A percentile compares a stretch with the other conserved stretches of the same genome.
Evolutionary conservation across 1,140 invertebrate genomes (phyloP).

Genomic region (Drosophila tristis): DNA sequence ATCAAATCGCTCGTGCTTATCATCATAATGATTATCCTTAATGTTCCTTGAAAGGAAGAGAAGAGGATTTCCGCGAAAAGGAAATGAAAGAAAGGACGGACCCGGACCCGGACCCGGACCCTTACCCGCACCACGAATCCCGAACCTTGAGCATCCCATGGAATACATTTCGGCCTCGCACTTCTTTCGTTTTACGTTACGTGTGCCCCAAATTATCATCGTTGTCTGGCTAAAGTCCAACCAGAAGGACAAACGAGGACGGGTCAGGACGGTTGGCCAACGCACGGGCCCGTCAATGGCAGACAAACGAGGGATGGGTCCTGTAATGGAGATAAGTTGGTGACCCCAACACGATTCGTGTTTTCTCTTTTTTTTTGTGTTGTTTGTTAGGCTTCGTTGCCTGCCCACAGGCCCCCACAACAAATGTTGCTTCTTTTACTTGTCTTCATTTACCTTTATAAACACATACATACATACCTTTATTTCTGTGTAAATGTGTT

Average conservation of each 20-base stretch:
- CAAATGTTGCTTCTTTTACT: slow-evolving; percentile 22
- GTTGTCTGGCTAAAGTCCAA: slow-evolving; percentile 42
- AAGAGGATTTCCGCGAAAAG: slow-evolving; percentile 52
- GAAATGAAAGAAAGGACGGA: slow-evolving; percentile 42
- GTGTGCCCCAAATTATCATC: slow-evolving; percentile 67
- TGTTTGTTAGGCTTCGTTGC: too few species aligned
- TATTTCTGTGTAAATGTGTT: slow-evolving; percentile 69
- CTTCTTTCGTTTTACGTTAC: slow-evolving; percentile 46
- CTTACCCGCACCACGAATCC: too few species aligned
- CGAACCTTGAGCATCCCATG: slow-evolving; percentile 24
- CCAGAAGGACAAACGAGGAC: neutral
- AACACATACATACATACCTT: slow-evolving; percentile 3
- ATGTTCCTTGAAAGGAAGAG: slow-evolving; percentile 43
- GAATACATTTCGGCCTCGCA: slow-evolving; percentile 1
- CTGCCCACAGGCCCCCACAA: slow-evolving; percentile 11
- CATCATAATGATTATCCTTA: slow-evolving; percentile 80
- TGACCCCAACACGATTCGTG: slow-evolving; percentile 49
- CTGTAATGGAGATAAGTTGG: slow-evolving; percentile 73
- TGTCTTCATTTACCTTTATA: slow-evolving; percentile 8
- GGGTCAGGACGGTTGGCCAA: slow-evolving; percentile 21
- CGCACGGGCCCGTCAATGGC: slow-evolving; percentile 65
- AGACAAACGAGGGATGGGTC: slow-evolving; percentile 39
- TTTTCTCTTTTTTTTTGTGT: slow-evolving; percentile 57
- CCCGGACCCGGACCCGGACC: too few species aligned
- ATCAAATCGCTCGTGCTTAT: slow-evolving; percentile 81